A percentile compares a stretch with the other conserved stretches of the same genome.
phyloP scores from a whole-genome alignment of 30 jellyfish, hydroid and myxozoan genomes.

The Chironex yamaguchii region DNA sequence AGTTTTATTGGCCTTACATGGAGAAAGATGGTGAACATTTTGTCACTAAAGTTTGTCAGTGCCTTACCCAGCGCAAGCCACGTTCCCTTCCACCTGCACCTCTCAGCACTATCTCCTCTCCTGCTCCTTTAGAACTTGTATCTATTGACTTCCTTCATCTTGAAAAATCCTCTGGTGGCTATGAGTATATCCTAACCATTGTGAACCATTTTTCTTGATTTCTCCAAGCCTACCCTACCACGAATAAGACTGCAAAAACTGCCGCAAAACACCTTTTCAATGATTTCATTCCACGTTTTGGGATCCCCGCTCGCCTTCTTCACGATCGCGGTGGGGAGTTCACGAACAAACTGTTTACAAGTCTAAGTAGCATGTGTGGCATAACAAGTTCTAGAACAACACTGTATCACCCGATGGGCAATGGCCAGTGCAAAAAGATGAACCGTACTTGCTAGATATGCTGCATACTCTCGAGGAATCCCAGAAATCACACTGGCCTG shows the following conservation, averaged over 20 bases:
- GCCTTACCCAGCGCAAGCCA: conserved; percentile 39
- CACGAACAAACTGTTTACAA: background rate
- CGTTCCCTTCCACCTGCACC: conserved; percentile 25
- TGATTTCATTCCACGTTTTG: conserved; percentile 18
- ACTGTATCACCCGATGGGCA: conserved; percentile 32
- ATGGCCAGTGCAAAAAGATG: conserved; percentile 54
- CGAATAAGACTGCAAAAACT: conserved; percentile 53
- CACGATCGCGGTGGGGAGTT: conserved; percentile 44
- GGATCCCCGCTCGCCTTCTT: background rate
- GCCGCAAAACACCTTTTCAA: conserved; percentile 30
- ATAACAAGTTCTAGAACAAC: conserved; percentile 37
- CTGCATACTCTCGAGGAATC: conserved; percentile 17
- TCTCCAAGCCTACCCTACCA: conserved; percentile 56
- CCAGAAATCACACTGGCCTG: conserved; percentile 38
- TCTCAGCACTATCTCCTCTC: conserved; percentile 47
- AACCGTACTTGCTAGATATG: conserved; percentile 28
- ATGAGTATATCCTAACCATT: conserved; percentile 56
- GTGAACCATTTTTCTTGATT: conserved; percentile 67
- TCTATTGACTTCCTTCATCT: conserved; percentile 48
- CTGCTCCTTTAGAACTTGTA: conserved; percentile 36
- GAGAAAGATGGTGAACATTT: conserved; percentile 37
- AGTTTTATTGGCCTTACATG: conserved; percentile 76
- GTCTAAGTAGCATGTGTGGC: conserved; percentile 13
- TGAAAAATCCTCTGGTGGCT: conserved; percentile 60
- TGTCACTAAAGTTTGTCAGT: conserved; percentile 31